Percentiles rank a stretch among this genome's conserved stretches.
Evolutionary conservation across 2,113 vertebrate genomes (phyloP).

Genomic region (Nesospiza acunhae): DNA sequence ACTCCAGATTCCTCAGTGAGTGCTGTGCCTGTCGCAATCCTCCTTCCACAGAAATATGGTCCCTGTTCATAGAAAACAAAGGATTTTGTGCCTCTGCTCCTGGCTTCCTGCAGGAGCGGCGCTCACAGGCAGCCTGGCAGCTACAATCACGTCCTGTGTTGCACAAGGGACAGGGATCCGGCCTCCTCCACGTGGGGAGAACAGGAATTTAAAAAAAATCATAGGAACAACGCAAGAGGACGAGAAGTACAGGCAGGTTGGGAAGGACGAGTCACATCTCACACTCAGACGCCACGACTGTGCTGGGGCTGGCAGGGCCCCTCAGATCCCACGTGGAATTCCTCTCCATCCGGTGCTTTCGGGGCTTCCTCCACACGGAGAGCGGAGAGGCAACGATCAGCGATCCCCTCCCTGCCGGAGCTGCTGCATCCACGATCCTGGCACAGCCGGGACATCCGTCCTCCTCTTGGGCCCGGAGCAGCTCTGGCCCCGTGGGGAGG

Average conservation of each 20-base stretch:
- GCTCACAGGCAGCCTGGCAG: not conserved
- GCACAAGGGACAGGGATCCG: slow-evolving; percentile 6
- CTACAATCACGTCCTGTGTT: not conserved
- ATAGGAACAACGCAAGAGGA: not conserved
- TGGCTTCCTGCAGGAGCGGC: slow-evolving; percentile 3
- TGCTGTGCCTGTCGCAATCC: not conserved
- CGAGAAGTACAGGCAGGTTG: not conserved
- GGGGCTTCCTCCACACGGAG: not conserved
- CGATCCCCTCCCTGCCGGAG: not conserved
- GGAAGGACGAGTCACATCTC: slow-evolving; percentile 33
- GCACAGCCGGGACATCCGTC: not conserved
- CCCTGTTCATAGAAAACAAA: slow-evolving; percentile 33
- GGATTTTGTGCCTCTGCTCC: not conserved
- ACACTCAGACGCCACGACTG: not conserved
- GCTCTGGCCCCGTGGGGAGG: slow-evolving; percentile 8
- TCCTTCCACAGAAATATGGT: slow-evolving; percentile 16
- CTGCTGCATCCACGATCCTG: not conserved
- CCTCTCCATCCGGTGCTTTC: not conserved
- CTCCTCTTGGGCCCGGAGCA: not conserved
- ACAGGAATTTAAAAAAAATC: not conserved
- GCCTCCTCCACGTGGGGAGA: not conserved
- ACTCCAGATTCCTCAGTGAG: not conserved
- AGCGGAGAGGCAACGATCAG: accelerated
- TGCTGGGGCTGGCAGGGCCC: not conserved
- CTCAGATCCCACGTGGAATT: not conserved